Conservation (phyloP, 2,888 invertebrate genomes). For the Acleris sparsana region DNA sequence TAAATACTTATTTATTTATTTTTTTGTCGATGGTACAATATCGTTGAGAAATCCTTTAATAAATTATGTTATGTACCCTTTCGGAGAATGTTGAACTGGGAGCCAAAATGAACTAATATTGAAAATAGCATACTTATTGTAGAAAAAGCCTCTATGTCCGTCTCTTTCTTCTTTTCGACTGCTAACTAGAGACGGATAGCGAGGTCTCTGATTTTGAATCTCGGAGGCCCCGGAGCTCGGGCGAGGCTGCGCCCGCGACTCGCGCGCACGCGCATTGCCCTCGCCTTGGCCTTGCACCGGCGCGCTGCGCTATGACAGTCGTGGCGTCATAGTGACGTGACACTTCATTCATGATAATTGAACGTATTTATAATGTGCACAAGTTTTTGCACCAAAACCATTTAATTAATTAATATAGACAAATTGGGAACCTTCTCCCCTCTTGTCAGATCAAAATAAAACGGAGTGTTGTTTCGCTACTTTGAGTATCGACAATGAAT, state of each 20-base stretch:
- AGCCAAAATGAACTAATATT: too few relatives aligned
- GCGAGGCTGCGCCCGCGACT: slow-evolving; percentile 13
- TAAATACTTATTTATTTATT: too few relatives aligned
- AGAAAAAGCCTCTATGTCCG: too few relatives aligned
- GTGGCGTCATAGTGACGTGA: slow-evolving; percentile 29
- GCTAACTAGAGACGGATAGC: background rate
- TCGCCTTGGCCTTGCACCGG: slow-evolving; percentile 34
- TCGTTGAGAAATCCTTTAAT: too few relatives aligned
- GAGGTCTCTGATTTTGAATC: slow-evolving; percentile 1
- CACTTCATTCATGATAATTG: slow-evolving; percentile 33
- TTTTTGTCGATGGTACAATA: too few relatives aligned
- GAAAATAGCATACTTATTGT: too few relatives aligned
- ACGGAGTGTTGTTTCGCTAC: too few relatives aligned
- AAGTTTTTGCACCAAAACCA: background rate
- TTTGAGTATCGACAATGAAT: background rate
- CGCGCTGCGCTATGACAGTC: slow-evolving; percentile 25
- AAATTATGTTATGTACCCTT: too few relatives aligned
- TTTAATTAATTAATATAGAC: too few relatives aligned
- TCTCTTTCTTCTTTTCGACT: background rate
- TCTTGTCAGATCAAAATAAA: too few relatives aligned
- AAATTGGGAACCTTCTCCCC: too few relatives aligned
- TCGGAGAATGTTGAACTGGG: too few relatives aligned
- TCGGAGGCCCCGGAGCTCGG: background rate
- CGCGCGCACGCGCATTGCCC: slow-evolving; percentile 27
- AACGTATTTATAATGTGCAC: slow-evolving; percentile 3